Conservation (phyloP, 2,797 vertebrate species). For the Rhinogobio ventralis region DNA sequence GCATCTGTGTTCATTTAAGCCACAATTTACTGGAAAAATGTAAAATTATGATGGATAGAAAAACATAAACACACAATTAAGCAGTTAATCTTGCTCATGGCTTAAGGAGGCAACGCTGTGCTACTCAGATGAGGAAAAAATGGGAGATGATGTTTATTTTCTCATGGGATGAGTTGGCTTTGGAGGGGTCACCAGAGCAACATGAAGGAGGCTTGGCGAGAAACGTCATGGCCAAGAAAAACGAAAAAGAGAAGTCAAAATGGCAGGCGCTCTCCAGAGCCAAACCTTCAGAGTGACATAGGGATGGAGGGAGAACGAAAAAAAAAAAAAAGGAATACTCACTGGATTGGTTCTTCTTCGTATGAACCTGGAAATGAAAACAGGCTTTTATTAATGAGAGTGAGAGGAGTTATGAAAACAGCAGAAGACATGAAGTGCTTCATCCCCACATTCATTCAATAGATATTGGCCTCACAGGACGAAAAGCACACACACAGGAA, state of each 20-base stretch:
- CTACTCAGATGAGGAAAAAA: constrained; percentile 63
- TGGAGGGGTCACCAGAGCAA: constrained; percentile 68
- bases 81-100: constrained; percentile 70
- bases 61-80: constrained; percentile 74
- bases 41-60: constrained; percentile 69
- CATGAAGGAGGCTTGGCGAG: constrained; percentile 70
- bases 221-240: constrained; percentile 70
- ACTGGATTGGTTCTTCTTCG: constrained; percentile 94
- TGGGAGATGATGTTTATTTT: constrained; percentile 67
- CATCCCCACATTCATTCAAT: constrained; percentile 40
- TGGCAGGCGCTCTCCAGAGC: constrained; percentile 58
- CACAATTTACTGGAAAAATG: constrained; percentile 62
- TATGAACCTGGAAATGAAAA: constrained; percentile 86
- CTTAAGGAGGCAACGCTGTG: constrained; percentile 56
- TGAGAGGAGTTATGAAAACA: constrained; percentile 56
- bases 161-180: constrained; percentile 69
- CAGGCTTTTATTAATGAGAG: constrained; percentile 66
- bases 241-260: constrained; percentile 63
- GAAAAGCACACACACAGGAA: constrained; percentile 1
- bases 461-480: constrained; percentile 37
- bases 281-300: constrained; percentile 56
- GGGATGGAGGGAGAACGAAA: constrained; percentile 24
- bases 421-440: constrained; percentile 44
- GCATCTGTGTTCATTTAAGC: constrained; percentile 58
- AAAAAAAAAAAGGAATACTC: constrained; percentile 78